Conservation (phyloP, 2,797 vertebrate species). For the Semaprochilodus insignis region DNA sequence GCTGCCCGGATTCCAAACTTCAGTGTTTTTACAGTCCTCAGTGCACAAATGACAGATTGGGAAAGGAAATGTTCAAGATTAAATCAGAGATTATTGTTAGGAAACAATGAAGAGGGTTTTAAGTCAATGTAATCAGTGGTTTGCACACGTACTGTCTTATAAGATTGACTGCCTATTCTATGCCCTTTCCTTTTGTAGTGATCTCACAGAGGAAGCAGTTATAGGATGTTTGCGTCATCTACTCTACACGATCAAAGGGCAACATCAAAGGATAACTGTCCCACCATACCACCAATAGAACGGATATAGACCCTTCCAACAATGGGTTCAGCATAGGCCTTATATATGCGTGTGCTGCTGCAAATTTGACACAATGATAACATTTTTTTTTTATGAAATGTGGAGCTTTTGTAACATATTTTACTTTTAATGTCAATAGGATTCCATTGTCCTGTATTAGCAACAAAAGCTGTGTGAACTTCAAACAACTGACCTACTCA, state of each 20-base stretch:
- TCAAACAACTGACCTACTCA: background rate
- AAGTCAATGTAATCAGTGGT: background rate
- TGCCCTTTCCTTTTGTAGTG: background rate
- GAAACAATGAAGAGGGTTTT: background rate
- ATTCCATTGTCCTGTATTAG: background rate
- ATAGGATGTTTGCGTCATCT: background rate
- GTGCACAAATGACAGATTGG: background rate
- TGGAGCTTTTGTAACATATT: too few species aligned
- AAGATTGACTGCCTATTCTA: background rate
- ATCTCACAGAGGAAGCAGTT: background rate
- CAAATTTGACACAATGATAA: background rate
- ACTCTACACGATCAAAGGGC: background rate
- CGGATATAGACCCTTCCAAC: background rate
- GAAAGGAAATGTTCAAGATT: background rate
- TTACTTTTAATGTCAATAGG: background rate
- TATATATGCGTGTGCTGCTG: background rate
- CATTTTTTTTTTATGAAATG: background rate
- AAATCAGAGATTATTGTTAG: background rate
- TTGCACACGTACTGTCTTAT: background rate
- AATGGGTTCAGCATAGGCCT: background rate
- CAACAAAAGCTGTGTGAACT: background rate
- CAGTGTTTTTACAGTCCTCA: background rate
- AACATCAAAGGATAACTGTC: background rate
- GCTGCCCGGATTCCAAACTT: too few species aligned
- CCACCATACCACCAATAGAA: background rate